Evolutionary conservation across 2,797 vertebrate species (phyloP), one percentile per base, ranked within the genome.

Genomic region (Anguilla marmorata): DNA sequence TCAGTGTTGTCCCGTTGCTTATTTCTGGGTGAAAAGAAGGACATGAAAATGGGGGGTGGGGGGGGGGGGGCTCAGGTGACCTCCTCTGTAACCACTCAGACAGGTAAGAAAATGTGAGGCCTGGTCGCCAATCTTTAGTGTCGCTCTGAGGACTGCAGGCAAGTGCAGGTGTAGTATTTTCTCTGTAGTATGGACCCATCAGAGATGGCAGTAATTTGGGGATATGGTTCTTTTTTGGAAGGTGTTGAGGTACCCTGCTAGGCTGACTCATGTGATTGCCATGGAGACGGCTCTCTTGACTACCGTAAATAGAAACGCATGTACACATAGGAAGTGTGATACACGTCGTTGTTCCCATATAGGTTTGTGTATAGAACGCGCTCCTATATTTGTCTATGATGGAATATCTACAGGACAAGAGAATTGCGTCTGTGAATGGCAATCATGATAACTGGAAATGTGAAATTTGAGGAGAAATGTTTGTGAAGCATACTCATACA

Each of bases 261-360:
- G 33, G 74, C 74, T 79, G 74, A 79, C 16, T 79, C 74, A 79
- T 79, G 37, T 41, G 37, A 79, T 79, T 14, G 33, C 45, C 33
- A 79, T 79, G 74, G 74, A 79, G 33, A 41, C 74, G 16, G 74
- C 74, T 79, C 33, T 16, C 74, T 19, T 79, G 74, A 37, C 74
- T 21, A 79, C 16, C 37, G 33, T 24, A 41, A 41, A 45, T 79
- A 79, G 74, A 45, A 79, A 45, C 30, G 74, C 3, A 79, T 4
- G 4, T 41, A 4, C 33, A 8, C 74, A 79, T 19, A 21, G 33
- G 19, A 3, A 21, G 74, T 21, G 16, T 21, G 33, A 21, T 37
- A 41, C 74, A 79, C 72, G 37, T 79, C 8, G 21, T 2, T 2
- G 27, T 33, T 6, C 9, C 27, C 69, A 12, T 27, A 72, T 30